Conservation (phyloP, 1,140 invertebrate species). For the Drosophila quadrilineata region DNA sequence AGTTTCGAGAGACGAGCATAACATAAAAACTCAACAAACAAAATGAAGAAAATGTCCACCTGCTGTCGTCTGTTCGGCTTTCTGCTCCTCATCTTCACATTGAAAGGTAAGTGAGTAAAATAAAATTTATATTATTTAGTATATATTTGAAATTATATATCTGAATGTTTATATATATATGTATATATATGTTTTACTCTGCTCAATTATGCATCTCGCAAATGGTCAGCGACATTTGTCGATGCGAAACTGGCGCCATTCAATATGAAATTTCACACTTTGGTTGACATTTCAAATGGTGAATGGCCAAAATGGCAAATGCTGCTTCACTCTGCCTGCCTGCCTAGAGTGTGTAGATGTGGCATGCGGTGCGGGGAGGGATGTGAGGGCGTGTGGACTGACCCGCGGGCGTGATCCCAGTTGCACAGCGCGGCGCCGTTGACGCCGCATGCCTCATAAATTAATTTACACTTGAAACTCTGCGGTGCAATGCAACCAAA, state of each 20-base stretch:
- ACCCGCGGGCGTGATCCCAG: slow-evolving; percentile 49
- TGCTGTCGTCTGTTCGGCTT: slow-evolving; percentile 39
- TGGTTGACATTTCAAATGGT: slow-evolving; percentile 63
- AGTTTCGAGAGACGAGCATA: slow-evolving; percentile 1
- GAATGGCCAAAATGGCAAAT: slow-evolving; percentile 22
- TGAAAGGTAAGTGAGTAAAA: slow-evolving; percentile 58
- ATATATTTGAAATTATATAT: background rate
- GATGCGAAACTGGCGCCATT: slow-evolving; percentile 33
- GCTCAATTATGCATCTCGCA: slow-evolving; percentile 56
- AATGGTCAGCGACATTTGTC: slow-evolving; percentile 62
- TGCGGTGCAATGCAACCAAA: slow-evolving; percentile 30
- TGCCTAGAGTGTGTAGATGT: too few species aligned
- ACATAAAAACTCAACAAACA: background rate
- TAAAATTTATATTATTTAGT: background rate
- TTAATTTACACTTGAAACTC: slow-evolving; percentile 78
- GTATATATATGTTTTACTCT: background rate
- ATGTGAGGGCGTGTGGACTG: background rate
- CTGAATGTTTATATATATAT: background rate
- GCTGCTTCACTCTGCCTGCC: background rate
- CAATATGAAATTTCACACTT: slow-evolving; percentile 78
- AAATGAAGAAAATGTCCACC: slow-evolving; percentile 51
- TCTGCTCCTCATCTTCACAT: slow-evolving; percentile 43
- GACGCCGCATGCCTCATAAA: slow-evolving; percentile 72
- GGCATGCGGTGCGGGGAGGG: background rate
- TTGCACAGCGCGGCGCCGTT: slow-evolving; percentile 48